phyloP scores from a whole-genome alignment of 2,888 invertebrate species.

The Pheosia gnoma region DNA sequence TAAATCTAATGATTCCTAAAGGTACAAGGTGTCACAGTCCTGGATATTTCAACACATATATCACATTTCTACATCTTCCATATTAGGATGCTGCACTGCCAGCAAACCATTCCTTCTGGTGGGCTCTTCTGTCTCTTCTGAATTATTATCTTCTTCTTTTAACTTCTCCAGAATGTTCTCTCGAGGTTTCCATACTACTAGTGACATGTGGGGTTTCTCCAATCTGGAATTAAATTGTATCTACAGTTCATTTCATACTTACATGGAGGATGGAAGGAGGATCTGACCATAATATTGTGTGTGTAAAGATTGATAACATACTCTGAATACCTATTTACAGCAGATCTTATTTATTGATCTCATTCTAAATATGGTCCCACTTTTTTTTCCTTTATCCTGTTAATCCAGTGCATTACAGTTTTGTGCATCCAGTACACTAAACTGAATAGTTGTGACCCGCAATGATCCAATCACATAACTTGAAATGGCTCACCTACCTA shows the following conservation, averaged over 20 bases:
- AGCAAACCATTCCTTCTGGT: constrained; percentile 64
- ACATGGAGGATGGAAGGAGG: not conserved
- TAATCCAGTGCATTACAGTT: too few relatives aligned
- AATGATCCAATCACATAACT: too few relatives aligned
- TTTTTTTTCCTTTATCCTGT: too few relatives aligned
- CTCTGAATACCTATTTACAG: not conserved
- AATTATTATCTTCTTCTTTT: constrained; percentile 58
- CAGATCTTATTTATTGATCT: too few relatives aligned
- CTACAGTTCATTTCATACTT: not conserved
- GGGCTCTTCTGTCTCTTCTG: constrained; percentile 42
- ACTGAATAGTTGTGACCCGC: too few relatives aligned
- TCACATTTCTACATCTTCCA: constrained; percentile 77
- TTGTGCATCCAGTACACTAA: too few relatives aligned
- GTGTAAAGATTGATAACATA: not conserved
- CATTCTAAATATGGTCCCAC: too few relatives aligned
- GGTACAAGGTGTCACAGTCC: constrained; percentile 38
- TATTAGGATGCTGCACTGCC: constrained; percentile 51
- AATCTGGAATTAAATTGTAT: constrained; percentile 63
- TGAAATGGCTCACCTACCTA: too few relatives aligned
- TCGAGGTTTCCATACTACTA: constrained; percentile 92
- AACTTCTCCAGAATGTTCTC: constrained; percentile 72
- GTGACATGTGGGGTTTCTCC: constrained; percentile 90
- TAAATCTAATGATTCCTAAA: constrained; percentile 21
- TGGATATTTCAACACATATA: constrained; percentile 14
- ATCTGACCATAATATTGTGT: not conserved